Evolutionary conservation across 2,888 invertebrate species (phyloP).

Genomic region (Lingula anatina): DNA sequence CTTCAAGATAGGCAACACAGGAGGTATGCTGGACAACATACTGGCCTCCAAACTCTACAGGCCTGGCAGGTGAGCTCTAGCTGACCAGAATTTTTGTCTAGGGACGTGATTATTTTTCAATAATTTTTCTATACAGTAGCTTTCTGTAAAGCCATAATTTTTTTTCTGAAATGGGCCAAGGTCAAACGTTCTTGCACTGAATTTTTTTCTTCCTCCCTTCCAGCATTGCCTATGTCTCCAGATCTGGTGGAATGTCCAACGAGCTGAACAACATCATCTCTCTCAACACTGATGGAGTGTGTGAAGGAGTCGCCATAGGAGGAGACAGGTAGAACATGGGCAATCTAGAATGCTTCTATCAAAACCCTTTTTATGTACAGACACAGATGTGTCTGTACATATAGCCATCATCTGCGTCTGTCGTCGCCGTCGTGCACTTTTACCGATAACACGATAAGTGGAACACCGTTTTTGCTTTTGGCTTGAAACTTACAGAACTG

Average conservation of each 20-base stretch:
- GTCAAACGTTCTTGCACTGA: background rate
- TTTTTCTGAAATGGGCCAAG: no score
- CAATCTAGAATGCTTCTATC: background rate
- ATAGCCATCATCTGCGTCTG: no score
- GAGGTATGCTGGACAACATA: conserved; percentile 99
- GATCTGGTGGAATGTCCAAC: conserved; percentile 99
- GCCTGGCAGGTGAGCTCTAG: conserved; percentile 78
- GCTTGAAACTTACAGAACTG: no score
- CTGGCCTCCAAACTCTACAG: conserved; percentile 93
- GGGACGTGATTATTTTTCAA: no score
- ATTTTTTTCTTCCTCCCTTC: conserved; percentile 18
- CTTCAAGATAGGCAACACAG: conserved; percentile 99
- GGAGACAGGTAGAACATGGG: conserved; percentile 66
- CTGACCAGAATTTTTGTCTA: no score
- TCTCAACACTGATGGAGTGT: conserved; percentile 93
- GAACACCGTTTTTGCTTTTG: no score
- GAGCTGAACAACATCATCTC: conserved; percentile 97
- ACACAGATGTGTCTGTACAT: no score
- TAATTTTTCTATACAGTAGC: no score
- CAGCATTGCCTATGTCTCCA: conserved; percentile 95
- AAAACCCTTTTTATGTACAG: no score
- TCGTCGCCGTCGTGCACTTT: no score
- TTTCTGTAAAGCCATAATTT: no score
- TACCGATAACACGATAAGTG: no score
- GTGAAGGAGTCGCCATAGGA: conserved; percentile 96